Base-by-base conservation (phyloP, 2,113 vertebrate species). In the Ceyx margarethae region DNA sequence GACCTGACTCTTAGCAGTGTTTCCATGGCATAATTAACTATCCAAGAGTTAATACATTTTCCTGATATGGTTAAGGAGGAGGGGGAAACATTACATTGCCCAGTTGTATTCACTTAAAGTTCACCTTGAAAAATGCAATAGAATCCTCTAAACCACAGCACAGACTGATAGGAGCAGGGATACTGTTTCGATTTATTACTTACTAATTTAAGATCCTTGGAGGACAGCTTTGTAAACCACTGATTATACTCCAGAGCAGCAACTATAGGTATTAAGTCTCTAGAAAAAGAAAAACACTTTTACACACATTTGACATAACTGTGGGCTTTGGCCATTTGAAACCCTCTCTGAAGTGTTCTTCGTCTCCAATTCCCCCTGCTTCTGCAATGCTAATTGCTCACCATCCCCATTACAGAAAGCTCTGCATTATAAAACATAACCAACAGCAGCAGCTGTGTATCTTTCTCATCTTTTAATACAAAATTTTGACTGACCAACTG, bases 211-310 rank as follows among this genome's bases (percentile, higher is more conserved):
- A 98, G 98, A 95, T 99, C 99, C 97, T 99, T 99, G 13, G 98
- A 98, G 82, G 98, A 98, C 81, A 99, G 97, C 94, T 99, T 99
- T 90, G 98, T 99, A 97, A 99, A 99, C 99, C 99, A 99, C 96
- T 99, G 99, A 96, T 99, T 99, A 81, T 99, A 99, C 74, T 99
- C 99, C 97, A 99, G 97, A 11, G 98, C 99, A 72, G 98, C 99
- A 81, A 99, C 98, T 95, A 99, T 99, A 53, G 99, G 99, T 95
- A 99, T 98, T 95, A 99, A 98, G 97, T 99, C 99, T 97, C 99
- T 99, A 97, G 78, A 91, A 97, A 67, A 69, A 94, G 82, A 96
- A 97, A 90, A 86, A 86, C 29, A 89, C 92, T 95, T 94, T 96
- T 92, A 94, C 67, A 87, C 73, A 96, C 50, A 85, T 72, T 91